These are phyloP conservation scores for Lanius ludovicianus DNA, from an alignment of 2,113 vertebrate species.

Conservation along the genomic window DNA sequence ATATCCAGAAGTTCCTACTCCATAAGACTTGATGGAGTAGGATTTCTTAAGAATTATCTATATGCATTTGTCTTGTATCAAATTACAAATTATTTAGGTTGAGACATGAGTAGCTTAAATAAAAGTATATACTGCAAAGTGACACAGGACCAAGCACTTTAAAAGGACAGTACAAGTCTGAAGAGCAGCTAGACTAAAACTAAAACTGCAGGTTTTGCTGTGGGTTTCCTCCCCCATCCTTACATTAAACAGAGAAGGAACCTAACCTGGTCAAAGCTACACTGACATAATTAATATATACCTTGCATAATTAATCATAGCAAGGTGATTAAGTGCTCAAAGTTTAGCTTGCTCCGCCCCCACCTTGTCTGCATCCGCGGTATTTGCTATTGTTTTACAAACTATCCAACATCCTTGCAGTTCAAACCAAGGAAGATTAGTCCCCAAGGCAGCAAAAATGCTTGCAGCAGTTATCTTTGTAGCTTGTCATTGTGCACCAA, in stretches of 20 bases:
- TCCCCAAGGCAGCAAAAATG: accelerated
- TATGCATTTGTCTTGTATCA: background rate
- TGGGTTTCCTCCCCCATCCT: background rate
- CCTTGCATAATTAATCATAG: background rate
- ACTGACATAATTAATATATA: no score
- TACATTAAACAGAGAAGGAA: background rate
- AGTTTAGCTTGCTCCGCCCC: background rate
- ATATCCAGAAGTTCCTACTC: background rate
- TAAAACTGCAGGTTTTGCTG: background rate
- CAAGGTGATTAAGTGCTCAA: background rate
- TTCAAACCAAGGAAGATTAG: background rate
- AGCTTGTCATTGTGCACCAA: background rate
- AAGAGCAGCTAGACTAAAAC: background rate
- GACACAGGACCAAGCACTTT: background rate
- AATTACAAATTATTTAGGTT: background rate
- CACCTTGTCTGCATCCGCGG: background rate
- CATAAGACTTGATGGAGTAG: background rate
- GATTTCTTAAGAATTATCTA: background rate
- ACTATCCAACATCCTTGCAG: background rate
- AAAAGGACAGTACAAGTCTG: background rate
- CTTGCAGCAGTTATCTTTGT: background rate
- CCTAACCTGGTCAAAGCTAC: background rate
- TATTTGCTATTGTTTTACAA: background rate
- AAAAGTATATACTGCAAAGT: background rate
- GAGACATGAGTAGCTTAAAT: background rate